phyloP scores from a whole-genome alignment of 2,113 vertebrate species.

The Trichechus manatus region DNA sequence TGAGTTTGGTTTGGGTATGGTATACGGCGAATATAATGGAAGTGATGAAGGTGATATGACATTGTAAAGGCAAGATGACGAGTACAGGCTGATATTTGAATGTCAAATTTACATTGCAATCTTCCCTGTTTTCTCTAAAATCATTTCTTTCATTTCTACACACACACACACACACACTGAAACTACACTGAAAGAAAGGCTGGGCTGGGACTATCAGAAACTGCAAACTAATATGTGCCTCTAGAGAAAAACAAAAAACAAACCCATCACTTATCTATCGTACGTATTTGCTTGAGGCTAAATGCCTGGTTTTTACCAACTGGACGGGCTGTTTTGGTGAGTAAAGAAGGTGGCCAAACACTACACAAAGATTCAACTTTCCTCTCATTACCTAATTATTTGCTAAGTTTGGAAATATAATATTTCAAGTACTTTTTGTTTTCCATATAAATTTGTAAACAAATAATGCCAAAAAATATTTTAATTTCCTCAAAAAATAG shows the following conservation, averaged over 20 bases:
- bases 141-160: background rate
- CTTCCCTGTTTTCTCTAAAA: background rate
- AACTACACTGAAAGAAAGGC: background rate
- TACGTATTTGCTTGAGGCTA: background rate
- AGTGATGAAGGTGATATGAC: background rate
- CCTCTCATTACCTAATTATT: background rate
- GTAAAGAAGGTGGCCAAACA: background rate
- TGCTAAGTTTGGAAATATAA: background rate
- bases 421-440: background rate
- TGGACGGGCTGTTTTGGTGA: background rate
- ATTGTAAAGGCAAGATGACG: background rate
- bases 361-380: background rate
- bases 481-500: conserved; percentile 1
- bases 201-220: background rate
- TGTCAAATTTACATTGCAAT: background rate
- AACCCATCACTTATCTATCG: background rate
- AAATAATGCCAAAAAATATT: background rate
- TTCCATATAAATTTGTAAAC: background rate
- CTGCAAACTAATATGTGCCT: background rate
- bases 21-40: no score
- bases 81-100: background rate
- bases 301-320: background rate
- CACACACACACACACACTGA: background rate
- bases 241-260: background rate
- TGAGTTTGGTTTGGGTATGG: no score